phyloP scores from a whole-genome alignment of 2,113 vertebrate genomes.

The Cyprinodon variegatus region DNA sequence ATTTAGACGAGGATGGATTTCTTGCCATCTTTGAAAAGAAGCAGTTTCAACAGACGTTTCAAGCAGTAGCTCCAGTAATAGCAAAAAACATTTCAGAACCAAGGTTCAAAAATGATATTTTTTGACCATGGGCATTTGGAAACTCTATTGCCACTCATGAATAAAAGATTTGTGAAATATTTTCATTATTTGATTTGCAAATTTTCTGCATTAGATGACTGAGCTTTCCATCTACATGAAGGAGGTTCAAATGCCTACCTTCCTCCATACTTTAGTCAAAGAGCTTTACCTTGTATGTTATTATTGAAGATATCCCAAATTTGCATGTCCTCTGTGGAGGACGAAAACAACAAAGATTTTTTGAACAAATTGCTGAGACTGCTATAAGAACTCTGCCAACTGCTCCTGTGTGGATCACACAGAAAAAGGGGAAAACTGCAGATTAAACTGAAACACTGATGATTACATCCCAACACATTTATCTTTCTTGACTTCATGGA shows the following conservation, averaged over 20 bases:
- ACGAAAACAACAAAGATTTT: slow-evolving; percentile 22
- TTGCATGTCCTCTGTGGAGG: slow-evolving; percentile 38
- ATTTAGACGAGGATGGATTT: not conserved
- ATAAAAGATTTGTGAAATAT: not conserved
- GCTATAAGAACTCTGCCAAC: slow-evolving; percentile 24
- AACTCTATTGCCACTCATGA: not conserved
- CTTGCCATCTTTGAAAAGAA: slow-evolving; percentile 5
- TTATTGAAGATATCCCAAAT: slow-evolving; percentile 31
- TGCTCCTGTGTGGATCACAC: slow-evolving; percentile 17
- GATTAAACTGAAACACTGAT: slow-evolving; percentile 43
- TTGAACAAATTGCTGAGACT: slow-evolving; percentile 44
- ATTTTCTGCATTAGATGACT: not conserved
- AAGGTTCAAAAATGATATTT: not conserved
- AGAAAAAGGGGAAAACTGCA: slow-evolving; percentile 9
- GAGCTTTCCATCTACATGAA: not conserved
- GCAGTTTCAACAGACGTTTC: slow-evolving; percentile 13
- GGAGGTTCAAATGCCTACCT: not conserved
- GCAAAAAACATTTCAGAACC: not conserved
- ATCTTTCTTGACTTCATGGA: slow-evolving; percentile 40
- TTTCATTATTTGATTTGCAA: not conserved
- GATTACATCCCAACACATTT: slow-evolving; percentile 41
- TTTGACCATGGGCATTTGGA: not conserved
- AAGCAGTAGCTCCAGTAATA: slow-evolving; percentile 1
- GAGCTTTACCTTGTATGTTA: slow-evolving; percentile 3
- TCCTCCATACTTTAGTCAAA: not conserved